Evolutionary conservation across 2,113 vertebrate genomes (phyloP), one percentile per base, ranked within the genome.

Genomic region (Rhinolophus sinicus): DNA sequence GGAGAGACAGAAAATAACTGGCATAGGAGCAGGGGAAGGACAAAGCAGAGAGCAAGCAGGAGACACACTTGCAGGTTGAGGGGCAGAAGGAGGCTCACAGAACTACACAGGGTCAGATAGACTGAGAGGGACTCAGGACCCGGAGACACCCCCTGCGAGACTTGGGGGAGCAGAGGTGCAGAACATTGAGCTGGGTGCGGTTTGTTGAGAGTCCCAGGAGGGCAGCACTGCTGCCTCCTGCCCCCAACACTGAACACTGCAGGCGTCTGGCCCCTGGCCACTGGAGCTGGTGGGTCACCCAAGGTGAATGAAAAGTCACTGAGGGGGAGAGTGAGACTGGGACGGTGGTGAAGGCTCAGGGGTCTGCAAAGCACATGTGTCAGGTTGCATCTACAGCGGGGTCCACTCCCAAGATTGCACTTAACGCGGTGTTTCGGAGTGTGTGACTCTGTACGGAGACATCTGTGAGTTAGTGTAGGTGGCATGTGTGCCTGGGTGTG

Each of bases 221-320:
- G 24, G 38, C 6, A 1, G 16, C 0, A 4, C 6, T 8, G 83
- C 56, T 22, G 50, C 69, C 87, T 96, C 56, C 81, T 64, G 35
- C 85, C 70, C 73, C 82, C 54, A 65, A 13, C 28, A 24, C 64
- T 0, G 14, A 75, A 22, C 18, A 1, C 44, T 28, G 38, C 58
- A 50, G n/a, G 54, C 6, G 0, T 4, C 94, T 94, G 95, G 72
- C 52, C 81, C 19, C 56, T 65, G 65, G 95, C 83, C 40, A 38
- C 72, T 28, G 60, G 78, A 94, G 30, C 90, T n/a, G 44, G 56
- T 21, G 0, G 90, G 86, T 95, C 88, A 94, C 69, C 82, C 67
- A 54, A 85, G 84, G 92, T 92, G 85, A 96, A 88, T 50, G 65
- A 82, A 89, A 78, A 92, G 93, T 64, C 88, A 60, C 67, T 0